Evolutionary conservation across 2,113 vertebrate genomes (phyloP), one percentile per base, ranked within the genome.

Genomic region (Jaculus jaculus): DNA sequence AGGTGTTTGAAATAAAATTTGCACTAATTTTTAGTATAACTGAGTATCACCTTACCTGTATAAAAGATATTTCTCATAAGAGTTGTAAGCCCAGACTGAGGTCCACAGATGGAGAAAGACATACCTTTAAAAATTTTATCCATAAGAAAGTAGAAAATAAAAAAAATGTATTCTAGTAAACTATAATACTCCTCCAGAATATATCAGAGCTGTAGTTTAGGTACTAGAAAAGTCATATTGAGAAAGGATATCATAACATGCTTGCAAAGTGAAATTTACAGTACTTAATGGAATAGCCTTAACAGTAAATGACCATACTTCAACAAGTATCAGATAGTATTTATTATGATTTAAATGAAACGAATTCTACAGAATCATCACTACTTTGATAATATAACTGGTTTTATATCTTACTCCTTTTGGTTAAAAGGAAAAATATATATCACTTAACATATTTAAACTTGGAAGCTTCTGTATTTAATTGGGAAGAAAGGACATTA

Each of bases 341-440:
- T 95, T 93, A 88, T 92, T 93, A 83, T 94, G 16, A 69, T 42
- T 92, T 97, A 94, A 95, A 74, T 91, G 51, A 90, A 84, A 75
- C 61, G 90, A 47, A 92, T 86, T 47, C 90, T 83, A 85, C 71
- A 12, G 5, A 30, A 83, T 92, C 18, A n/a, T 77, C 71, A 61
- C 30, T 18, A 82, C 71, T 92, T 75, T 4, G 28, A n/a, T 83
- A 90, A 60, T 82, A 4, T 61, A 86, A 68, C 54, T 89, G 18
- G 51, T 84, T 93, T 87, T 88, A 85, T 74, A 78, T 92, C 32
- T 89, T 91, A 89, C 65, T 84, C 24, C 26, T 89, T 39, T 94
- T 66, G n/a, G 51, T 86, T 84, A 87, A 66, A 93, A 88, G 69
- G 77, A 91, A 90, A 95, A 87, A 30, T 8, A 69, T 60, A 8